Conservation (phyloP, 2,888 invertebrate genomes). For the Agrenia bidenticulata region DNA sequence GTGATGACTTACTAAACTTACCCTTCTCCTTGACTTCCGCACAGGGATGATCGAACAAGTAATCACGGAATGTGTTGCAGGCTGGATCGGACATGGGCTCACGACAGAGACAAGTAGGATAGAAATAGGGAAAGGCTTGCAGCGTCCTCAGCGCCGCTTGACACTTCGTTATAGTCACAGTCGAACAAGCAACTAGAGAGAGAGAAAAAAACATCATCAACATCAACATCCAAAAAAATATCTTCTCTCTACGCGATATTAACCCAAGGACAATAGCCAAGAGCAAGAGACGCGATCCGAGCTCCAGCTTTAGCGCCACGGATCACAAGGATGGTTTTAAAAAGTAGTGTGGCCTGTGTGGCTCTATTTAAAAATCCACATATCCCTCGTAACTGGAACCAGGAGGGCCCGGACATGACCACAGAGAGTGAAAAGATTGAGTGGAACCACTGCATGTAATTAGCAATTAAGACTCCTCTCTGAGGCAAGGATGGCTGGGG, state of each 20-base stretch:
- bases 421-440: too few species aligned
- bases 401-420: too few species aligned
- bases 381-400: too few species aligned
- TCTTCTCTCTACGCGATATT: too few species aligned
- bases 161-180: conserved; percentile 89
- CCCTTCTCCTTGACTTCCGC: conserved; percentile 87
- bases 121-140: conserved; percentile 89
- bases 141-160: conserved; percentile 85
- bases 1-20: conserved; percentile 57
- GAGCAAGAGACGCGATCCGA: too few species aligned
- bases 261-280: too few species aligned
- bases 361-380: too few species aligned
- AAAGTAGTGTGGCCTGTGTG: too few species aligned
- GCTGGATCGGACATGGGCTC: conserved; percentile 77
- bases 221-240: neutral
- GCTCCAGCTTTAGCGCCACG: too few species aligned
- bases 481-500: neutral
- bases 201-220: conserved; percentile 50
- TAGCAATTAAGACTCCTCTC: conserved; percentile 7
- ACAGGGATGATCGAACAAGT: conserved; percentile 90
- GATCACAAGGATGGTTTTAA: too few species aligned
- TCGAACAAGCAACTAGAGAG: conserved; percentile 84
- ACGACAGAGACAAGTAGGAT: conserved; percentile 87
- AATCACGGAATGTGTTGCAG: conserved; percentile 89
- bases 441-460: neutral